Percentiles rank a stretch among this genome's conserved stretches.
phyloP scores from a whole-genome alignment of 2,888 invertebrate genomes.

The Carcina quercana region DNA sequence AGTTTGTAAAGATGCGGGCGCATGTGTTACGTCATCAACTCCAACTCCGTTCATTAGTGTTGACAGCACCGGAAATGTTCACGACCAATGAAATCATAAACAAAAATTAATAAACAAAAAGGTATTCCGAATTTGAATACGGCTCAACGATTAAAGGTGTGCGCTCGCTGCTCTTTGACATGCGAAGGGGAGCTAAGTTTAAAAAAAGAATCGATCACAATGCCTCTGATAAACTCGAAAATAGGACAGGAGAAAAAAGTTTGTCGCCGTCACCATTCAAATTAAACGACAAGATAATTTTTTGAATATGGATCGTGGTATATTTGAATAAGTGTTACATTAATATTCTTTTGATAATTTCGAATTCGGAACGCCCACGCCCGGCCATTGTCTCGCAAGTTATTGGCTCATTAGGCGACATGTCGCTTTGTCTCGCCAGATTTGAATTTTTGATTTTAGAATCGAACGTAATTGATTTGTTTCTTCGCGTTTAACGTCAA shows the following conservation, averaged over 20 bases:
- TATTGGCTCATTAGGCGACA: constrained; percentile 71
- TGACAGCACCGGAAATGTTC: constrained; percentile 64
- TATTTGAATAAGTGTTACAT: constrained; percentile 73
- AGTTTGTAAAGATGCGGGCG: constrained; percentile 17
- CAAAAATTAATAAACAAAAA: constrained; percentile 56
- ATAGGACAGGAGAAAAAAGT: constrained; percentile 38
- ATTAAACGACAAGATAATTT: constrained; percentile 62
- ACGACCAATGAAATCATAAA: constrained; percentile 47
- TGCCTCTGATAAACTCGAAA: constrained; percentile 40
- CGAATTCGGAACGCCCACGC: constrained; percentile 65
- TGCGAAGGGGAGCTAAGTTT: constrained; percentile 31
- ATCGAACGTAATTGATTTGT: constrained; percentile 64
- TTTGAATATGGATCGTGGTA: constrained; percentile 62
- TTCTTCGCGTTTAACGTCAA: constrained; percentile 14
- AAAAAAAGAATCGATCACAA: constrained; percentile 44
- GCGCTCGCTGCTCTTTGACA: constrained; percentile 9
- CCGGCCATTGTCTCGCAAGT: constrained; percentile 67
- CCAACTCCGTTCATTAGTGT: constrained; percentile 53
- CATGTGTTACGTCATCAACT: constrained; percentile 49
- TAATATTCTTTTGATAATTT: constrained; percentile 73
- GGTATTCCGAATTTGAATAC: constrained; percentile 53
- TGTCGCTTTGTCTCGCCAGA: constrained; percentile 55
- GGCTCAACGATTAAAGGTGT: constrained; percentile 41
- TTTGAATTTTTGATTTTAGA: constrained; percentile 69
- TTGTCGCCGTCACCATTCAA: constrained; percentile 58